Base-by-base conservation (phyloP, 2,113 vertebrate species). In the Oostethus manadensis region DNA sequence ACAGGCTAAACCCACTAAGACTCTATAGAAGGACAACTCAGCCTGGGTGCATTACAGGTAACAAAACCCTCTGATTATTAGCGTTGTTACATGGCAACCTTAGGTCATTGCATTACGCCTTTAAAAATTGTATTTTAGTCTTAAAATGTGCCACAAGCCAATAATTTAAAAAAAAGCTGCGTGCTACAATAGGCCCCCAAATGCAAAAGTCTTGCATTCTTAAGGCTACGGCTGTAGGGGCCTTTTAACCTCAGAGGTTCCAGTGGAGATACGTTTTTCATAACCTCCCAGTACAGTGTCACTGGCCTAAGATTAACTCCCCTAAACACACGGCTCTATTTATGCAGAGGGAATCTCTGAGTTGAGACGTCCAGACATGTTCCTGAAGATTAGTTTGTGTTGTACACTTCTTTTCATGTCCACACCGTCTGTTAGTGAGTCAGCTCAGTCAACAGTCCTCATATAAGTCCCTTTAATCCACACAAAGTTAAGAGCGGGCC, bases 231-330 rank as follows among this genome's bases (percentile, higher is more conserved):
- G n/a, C n/a, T n/a, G n/a, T n/a, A n/a, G n/a, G n/a, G n/a, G n/a
- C n/a, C 13, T 2, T 14, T 18, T n/a, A 48, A 48, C 46, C 3
- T 48, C 46, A 20, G 4, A 9, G 17, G 46, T 48, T 48, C 29
- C 29, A 33, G 29, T 33, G 29, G 5, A 29, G 3, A 29, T 29
- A 33, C 29, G 29, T 42, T 42, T 42, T 77, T 75, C 66, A 73
- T 29, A 79, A 51, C 57, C 33, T 45, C 71, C 38, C 64, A 0
- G 3, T 22, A 4, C 57, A 20, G 22, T 38, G 49, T 70, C 55
- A 66, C 69, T 57, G 60, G 21, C 63, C 53, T 66, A 3, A 3
- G 76, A 72, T 74, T 79, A 74, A 58, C 64, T 21, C 26, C 33
- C 8, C 35, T 21, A 14, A 4, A 46, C 42, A 51, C 46, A 15